Percentiles rank a stretch among this genome's conserved stretches.
Conservation (phyloP, 2,113 vertebrate genomes). For the Cavia porcellus region DNA sequence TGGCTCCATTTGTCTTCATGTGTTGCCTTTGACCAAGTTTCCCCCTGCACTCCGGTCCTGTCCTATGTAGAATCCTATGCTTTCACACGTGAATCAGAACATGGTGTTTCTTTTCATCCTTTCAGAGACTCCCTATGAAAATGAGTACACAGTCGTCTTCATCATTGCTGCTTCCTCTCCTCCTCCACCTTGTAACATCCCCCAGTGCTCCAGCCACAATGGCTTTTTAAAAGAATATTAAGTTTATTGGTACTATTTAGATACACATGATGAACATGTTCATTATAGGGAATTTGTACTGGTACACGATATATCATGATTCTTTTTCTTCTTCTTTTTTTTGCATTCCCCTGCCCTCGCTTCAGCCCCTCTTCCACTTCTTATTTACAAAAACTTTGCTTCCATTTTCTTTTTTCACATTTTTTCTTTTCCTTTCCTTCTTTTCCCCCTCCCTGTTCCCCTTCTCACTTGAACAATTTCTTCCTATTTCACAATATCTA, state of each 20-base stretch:
- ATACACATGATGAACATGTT: background rate
- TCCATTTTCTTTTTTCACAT: background rate
- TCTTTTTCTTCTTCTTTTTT: background rate
- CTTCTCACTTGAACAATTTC: background rate
- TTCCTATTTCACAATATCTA: background rate
- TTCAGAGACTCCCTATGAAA: background rate
- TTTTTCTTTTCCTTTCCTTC: background rate
- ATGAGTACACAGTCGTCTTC: background rate
- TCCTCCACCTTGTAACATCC: accelerated
- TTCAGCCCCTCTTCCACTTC: background rate
- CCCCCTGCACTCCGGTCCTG: background rate
- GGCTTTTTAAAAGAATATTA: background rate
- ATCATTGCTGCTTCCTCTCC: accelerated
- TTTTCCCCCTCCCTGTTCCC: background rate
- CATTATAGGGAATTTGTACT: background rate
- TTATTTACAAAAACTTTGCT: background rate
- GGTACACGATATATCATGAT: background rate
- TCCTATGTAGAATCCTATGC: background rate
- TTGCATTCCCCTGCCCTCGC: background rate
- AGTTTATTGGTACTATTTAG: background rate
- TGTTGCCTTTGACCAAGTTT: background rate
- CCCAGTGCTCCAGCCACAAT: background rate
- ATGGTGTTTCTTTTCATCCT: background rate
- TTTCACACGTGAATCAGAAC: background rate
- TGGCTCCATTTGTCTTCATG: background rate